A percentile compares a stretch with the other conserved stretches of the same genome.
phyloP scores from a whole-genome alignment of 2,113 vertebrate genomes.

The Xenopus laevis region DNA sequence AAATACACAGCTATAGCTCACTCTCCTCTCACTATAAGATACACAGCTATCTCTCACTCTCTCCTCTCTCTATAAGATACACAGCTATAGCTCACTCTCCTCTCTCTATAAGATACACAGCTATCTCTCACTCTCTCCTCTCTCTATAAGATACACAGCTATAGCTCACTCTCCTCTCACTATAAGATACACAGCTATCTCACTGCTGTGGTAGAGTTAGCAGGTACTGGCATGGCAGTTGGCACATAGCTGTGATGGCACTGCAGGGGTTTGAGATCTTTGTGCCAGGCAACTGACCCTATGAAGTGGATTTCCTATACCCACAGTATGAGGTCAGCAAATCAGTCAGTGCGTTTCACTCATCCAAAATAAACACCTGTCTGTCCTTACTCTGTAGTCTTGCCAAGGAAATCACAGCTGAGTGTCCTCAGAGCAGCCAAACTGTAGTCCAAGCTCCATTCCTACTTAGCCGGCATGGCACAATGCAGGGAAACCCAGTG shows the following conservation, averaged over 20 bases:
- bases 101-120: neutral
- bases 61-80: neutral
- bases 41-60: neutral
- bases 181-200: too few species aligned
- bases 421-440: slow-evolving; percentile 21
- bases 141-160: neutral
- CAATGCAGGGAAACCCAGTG: slow-evolving; percentile 18
- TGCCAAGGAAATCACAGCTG: slow-evolving; percentile 33
- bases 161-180: neutral
- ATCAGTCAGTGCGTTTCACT: slow-evolving; percentile 15
- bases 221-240: too few species aligned
- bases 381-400: slow-evolving; percentile 24
- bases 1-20: too few species aligned
- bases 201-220: too few species aligned
- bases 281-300: neutral
- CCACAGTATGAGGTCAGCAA: slow-evolving; percentile 15
- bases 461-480: neutral
- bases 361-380: slow-evolving; percentile 42
- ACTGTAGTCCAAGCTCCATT: slow-evolving; percentile 16
- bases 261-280: neutral
- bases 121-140: neutral
- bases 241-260: too few species aligned
- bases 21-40: too few species aligned
- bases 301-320: slow-evolving; percentile 19
- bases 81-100: neutral